These are phyloP conservation scores for Hyla sarda DNA, from an alignment of 2,113 vertebrate species.

Conservation along the genomic window DNA sequence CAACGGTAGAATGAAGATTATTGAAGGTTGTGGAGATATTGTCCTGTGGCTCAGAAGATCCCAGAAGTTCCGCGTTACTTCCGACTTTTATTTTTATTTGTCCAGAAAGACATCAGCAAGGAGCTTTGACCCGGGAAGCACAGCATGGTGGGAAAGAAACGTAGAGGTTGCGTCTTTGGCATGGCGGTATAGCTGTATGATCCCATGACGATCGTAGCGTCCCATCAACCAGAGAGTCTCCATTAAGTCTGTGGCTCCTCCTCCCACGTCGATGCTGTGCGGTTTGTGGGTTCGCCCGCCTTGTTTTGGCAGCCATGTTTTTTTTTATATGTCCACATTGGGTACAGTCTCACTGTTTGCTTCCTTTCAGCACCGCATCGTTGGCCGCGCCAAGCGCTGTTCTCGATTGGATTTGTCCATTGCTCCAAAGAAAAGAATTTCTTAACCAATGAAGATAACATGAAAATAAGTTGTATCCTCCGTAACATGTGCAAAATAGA, in stretches of 20 bases:
- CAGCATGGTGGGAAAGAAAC: slow-evolving; percentile 55
- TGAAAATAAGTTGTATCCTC: slow-evolving; percentile 61
- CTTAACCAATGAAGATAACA: slow-evolving; percentile 64
- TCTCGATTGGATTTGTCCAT: slow-evolving; percentile 61
- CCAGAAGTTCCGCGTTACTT: not conserved
- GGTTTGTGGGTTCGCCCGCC: not conserved
- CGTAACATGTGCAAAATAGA: slow-evolving; percentile 70
- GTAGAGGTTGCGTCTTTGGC: slow-evolving; percentile 63
- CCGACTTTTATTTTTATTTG: not conserved
- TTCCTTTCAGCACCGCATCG: not conserved
- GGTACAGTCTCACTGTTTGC: not conserved
- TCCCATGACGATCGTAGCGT: slow-evolving; percentile 46
- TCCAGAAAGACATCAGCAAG: not conserved
- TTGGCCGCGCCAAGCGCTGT: slow-evolving; percentile 7
- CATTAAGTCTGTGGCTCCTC: slow-evolving; percentile 26
- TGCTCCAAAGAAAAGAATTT: slow-evolving; percentile 47
- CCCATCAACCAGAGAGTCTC: slow-evolving; percentile 41
- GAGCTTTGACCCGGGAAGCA: slow-evolving; percentile 22
- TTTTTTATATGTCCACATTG: slow-evolving; percentile 2
- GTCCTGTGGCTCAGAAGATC: slow-evolving; percentile 49
- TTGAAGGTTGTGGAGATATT: not conserved
- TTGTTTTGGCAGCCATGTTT: slow-evolving; percentile 33
- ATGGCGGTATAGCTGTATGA: slow-evolving; percentile 66
- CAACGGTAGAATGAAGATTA: slow-evolving; percentile 21
- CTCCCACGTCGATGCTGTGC: slow-evolving; percentile 40